Evolutionary conservation across 2,797 vertebrate genomes (phyloP), one percentile per base, ranked within the genome.

Genomic region (Buphagus erythrorhynchus): DNA sequence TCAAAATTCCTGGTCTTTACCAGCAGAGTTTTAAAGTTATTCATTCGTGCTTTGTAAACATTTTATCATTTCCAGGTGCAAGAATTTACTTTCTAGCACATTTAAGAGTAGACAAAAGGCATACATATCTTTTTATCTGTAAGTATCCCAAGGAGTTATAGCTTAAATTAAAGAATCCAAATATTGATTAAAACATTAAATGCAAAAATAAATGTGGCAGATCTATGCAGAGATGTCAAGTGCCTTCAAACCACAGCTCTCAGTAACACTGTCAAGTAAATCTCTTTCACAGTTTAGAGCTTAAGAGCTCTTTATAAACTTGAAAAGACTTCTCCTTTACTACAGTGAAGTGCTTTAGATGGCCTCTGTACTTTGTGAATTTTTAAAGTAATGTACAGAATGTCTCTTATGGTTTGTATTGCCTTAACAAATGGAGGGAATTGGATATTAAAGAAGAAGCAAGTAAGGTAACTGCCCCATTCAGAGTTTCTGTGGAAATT

Each of bases 101-200:
- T 79, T 67, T 87, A 55, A 76, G 91, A 74, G 48, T 15, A 36
- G 26, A 36, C 55, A 11, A 66, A 91, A 80, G 45, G 15, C 10
- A 52, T n/a, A 54, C 8, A 12, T 58, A 33, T 29, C 3, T 88
- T 92, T 94, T 84, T 85, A 74, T 72, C 55, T 46, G 40, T 88
- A 84, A 93, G 86, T 93, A 45, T 61, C 42, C 46, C 33, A 93
- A 91, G 75, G 38, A 88, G 24, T 72, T 88, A 86, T 40, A 84
- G 31, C 16, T 65, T 84, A 90, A 94, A 95, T 90, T 72, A 93
- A 96, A 85, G 35, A 88, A 89, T 89, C 26, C 29, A 89, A 61
- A 38, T 86, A 96, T 75, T 74, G 91, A 93, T 90, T 94, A 91
- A 86, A 96, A 57, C 29, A 76, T 75, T 95, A 95, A 94, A 82